Base-by-base conservation (phyloP, 2,888 invertebrate species). In the Nymphalis c-album region DNA sequence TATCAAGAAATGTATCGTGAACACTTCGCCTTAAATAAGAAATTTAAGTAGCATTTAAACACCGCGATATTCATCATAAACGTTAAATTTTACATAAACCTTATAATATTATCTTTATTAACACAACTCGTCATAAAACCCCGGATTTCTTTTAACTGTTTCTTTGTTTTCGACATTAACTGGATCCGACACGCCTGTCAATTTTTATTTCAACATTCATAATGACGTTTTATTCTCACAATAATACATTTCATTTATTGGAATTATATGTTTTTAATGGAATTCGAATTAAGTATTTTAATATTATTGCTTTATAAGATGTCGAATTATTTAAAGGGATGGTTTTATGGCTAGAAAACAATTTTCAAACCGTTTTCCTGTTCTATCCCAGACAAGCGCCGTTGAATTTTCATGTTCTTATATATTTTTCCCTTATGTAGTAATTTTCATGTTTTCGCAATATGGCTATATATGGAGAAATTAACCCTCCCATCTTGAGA, bases 81-180 rank as follows among this genome's bases (percentile, higher is more conserved):
- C 82, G 81, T 81, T 83, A 80, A 82, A 79, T 78, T 80, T 78
- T 74, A 82, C 78, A 78, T 76, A 78, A 74, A 67, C 77, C 65
- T 82, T 78, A 82, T 80, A 81, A 72, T 71, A 71, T 82, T 82
- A 85, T 84, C 82, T 87, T 87, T 85, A 87, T 84, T 80, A 80
- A 80, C 79, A 78, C 79, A 79, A 64, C 74, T 83, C 85, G 79
- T 83, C 87, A 78, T 87, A 85, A 87, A 87, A 70, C 71, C 69
- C 67, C 71, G 69, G 82, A 82, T 84, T 80, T 79, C 75, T 77
- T 74, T 74, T 74, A 77, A 80, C 78, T 77, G 76, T 69, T 71
- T 77, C 79, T 81, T 78, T 81, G 80, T 71, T 72, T 79, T 74
- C 75, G 80, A 78, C 79, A 71, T 77, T 78, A 74, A 79, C 75